Evolutionary conservation across 2,888 invertebrate genomes (phyloP).

Genomic region (Xestia c-nigrum): DNA sequence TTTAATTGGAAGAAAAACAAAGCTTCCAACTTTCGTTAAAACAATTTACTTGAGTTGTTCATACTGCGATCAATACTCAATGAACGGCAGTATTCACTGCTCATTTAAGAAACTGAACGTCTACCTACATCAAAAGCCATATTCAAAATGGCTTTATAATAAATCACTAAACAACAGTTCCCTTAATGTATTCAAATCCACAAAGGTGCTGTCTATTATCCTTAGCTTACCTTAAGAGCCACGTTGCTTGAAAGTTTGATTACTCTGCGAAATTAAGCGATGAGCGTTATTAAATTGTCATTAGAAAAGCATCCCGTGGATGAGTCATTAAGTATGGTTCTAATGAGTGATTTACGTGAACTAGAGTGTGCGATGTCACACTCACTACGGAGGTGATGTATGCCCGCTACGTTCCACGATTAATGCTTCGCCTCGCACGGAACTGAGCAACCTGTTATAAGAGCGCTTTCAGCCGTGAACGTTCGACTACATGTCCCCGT

Average conservation of each 20-base stretch:
- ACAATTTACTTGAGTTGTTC: slow-evolving; percentile 33
- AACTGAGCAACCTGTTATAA: slow-evolving; percentile 78
- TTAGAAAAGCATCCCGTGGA: slow-evolving; percentile 83
- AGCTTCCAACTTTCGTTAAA: slow-evolving; percentile 36
- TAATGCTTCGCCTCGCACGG: slow-evolving; percentile 74
- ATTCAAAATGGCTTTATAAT: slow-evolving; percentile 72
- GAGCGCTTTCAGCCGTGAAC: slow-evolving; percentile 79
- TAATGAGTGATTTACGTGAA: slow-evolving; percentile 86
- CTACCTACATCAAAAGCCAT: slow-evolving; percentile 70
- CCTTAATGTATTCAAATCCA: slow-evolving; percentile 81
- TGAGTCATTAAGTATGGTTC: slow-evolving; percentile 81
- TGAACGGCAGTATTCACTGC: slow-evolving; percentile 35
- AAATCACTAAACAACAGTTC: slow-evolving; percentile 81
- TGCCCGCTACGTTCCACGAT: slow-evolving; percentile 73
- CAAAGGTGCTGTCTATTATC: slow-evolving; percentile 82
- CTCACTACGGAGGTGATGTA: slow-evolving; percentile 76
- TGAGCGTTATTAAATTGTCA: slow-evolving; percentile 86
- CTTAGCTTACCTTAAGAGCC: slow-evolving; percentile 77
- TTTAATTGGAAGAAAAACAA: slow-evolving; percentile 50
- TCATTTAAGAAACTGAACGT: slow-evolving; percentile 56
- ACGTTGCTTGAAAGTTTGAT: slow-evolving; percentile 84
- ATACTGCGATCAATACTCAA: slow-evolving; percentile 50
- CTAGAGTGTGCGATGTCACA: slow-evolving; percentile 81
- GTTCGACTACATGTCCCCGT: slow-evolving; percentile 73
- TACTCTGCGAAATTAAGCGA: slow-evolving; percentile 84